These are phyloP conservation scores for Platysteira castanea DNA, from an alignment of 2,113 vertebrate genomes.

Conservation along the genomic window DNA sequence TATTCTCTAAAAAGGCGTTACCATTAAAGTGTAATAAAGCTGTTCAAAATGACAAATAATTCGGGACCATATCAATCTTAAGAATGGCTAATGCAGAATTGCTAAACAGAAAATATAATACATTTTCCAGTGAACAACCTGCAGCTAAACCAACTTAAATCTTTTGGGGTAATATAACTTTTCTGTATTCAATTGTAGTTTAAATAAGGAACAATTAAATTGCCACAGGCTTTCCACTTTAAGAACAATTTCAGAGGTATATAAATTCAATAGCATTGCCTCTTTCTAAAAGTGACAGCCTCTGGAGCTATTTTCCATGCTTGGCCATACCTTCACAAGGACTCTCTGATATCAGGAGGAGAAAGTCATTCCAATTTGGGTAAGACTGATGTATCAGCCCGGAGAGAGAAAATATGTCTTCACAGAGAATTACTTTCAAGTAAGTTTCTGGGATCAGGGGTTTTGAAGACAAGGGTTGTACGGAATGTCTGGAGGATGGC, in stretches of 20 bases:
- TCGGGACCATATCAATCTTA: not conserved
- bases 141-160: not conserved
- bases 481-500: not conserved
- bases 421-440: not conserved
- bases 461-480: not conserved
- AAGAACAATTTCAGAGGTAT: not conserved
- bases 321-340: not conserved
- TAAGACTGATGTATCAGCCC: not conserved
- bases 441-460: not conserved
- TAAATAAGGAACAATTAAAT: not conserved
- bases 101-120: not conserved
- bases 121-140: not conserved
- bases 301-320: constrained; percentile 25
- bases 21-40: not conserved
- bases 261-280: not conserved
- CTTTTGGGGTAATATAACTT: not conserved
- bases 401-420: not conserved
- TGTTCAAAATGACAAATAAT: constrained; percentile 14
- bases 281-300: constrained; percentile 4
- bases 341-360: not conserved
- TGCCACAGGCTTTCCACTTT: not conserved
- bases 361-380: constrained; percentile 17
- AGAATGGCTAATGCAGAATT: not conserved
- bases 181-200: not conserved
- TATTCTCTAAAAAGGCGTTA: not conserved